Evolutionary conservation across 2,888 invertebrate genomes (phyloP), one percentile per base, ranked within the genome.

Genomic region (Nudaria mundana): DNA sequence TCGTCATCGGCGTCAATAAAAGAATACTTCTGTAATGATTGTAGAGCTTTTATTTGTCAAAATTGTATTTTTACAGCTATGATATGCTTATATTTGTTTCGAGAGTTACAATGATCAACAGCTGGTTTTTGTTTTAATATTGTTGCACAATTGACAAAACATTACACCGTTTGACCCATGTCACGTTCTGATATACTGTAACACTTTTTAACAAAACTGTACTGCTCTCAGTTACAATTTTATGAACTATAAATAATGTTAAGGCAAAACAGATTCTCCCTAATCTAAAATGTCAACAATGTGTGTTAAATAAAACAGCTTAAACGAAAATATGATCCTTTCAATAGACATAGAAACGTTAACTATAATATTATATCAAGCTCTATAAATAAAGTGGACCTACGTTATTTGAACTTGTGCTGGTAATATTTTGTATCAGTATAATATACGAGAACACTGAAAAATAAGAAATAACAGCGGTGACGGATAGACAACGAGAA

Each of bases 1-100:
- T 35, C 39, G 8, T 5, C 30, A 26, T n/a, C 18, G 33, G 6
- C 30, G 29, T 36, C 44, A 79, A 73, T 75, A 65, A 81, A 83
- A 82, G 42, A 74, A 52, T 58, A 59, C 44, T 64, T 72, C 66
- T 79, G 78, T 84, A 86, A 85, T 88, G 86, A 85, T 85, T 91
- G 90, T 91, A 88, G 89, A 91, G 91, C 91, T 92, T 93, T 93
- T 93, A 93, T 93, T 93, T 93, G 92, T 93, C 93, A 93, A 93
- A 92, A 93, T 92, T 91, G 91, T 91, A 91, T 91, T 92, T 93
- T 94, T 94, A 95, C 94, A 94, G 93, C 94, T 95, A 95, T 95
- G 94, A 95, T 95, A 95, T 95, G 95, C 95, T 94, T 94, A 93
- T 91, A 92, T 93, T 92, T 91, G 92, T 92, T 91, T 91, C 91